Base-by-base conservation (phyloP, 2,797 vertebrate genomes). In the Myotis myotis region DNA sequence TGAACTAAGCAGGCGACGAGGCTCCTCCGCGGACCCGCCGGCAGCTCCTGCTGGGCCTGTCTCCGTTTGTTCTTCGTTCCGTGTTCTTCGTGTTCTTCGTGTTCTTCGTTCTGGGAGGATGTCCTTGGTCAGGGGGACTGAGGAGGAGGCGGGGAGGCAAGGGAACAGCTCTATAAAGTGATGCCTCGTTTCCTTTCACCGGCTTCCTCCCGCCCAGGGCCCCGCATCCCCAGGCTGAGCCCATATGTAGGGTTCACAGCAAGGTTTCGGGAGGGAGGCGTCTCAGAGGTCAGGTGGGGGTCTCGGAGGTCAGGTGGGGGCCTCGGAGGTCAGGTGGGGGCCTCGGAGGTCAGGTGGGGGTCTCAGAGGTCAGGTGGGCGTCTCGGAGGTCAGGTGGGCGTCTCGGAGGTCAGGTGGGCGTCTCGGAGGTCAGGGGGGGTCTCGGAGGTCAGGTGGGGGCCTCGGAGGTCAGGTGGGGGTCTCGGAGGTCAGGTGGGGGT, bases 1-100 rank as follows among this genome's bases (percentile, higher is more conserved):
- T 71, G 53, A 36, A 94, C 51, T 85, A 93, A 97, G 96, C 94
- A 95, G 74, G 20, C 47, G 36, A 44, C 93, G 96, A 38, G 89
- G 74, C 66, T 7, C 0, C 74, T 89, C 90, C 84, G 93, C n/a
- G 11, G 36, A 25, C 19, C 66, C 89, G 79, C 8, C 41, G 88
- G 47, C 57, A 30, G 36, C n/a, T 85, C 95, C 89, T 89, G 81
- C 3, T 64, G 44, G 75, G 81, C 93, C 83, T 92, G 30, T 94
- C 78, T 95, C 44, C 8, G 95, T 95, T 44, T 9, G 41, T 44
- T 44, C 41, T 44, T 44, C 38, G 38, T 38, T 95, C 38, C 12
- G n/a, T n/a, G n/a, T n/a, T n/a, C n/a, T n/a, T n/a, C n/a, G n/a
- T n/a, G n/a, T n/a, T n/a, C n/a, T n/a, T n/a, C n/a, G n/a, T n/a